phyloP scores from a whole-genome alignment of 2,113 vertebrate genomes.

The Antechinus flavipes region DNA sequence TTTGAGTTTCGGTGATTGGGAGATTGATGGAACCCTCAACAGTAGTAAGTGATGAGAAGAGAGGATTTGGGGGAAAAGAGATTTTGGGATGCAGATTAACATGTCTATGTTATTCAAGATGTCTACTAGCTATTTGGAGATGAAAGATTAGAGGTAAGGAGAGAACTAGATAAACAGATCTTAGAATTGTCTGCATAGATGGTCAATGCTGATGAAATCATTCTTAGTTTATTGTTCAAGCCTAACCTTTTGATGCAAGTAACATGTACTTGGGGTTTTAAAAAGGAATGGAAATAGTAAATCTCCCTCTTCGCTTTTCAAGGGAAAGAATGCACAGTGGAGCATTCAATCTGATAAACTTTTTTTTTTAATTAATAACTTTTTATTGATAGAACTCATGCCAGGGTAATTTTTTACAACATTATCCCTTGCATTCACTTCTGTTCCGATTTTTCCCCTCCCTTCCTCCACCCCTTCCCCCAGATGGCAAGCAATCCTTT shows the following conservation, averaged over 20 bases:
- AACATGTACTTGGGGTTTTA: background rate
- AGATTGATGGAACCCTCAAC: background rate
- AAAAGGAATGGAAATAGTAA: background rate
- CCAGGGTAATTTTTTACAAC: too few species aligned
- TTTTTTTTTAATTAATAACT: background rate
- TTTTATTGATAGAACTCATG: too few species aligned
- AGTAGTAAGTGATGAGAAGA: background rate
- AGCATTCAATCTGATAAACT: background rate
- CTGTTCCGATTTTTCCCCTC: too few species aligned
- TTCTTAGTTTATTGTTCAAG: constrained; percentile 13
- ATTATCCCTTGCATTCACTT: too few species aligned
- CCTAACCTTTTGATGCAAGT: background rate
- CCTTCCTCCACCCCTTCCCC: too few species aligned
- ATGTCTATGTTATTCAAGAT: background rate
- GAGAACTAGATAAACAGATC: background rate
- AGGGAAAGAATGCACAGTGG: background rate
- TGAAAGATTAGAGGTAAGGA: background rate
- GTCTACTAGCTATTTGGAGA: background rate
- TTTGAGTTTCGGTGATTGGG: background rate
- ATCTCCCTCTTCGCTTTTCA: background rate
- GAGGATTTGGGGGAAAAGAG: background rate
- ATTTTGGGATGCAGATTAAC: background rate
- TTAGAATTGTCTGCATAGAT: background rate
- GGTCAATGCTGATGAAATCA: background rate
- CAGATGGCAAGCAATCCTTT: too few species aligned